Percentiles rank a stretch among this genome's conserved stretches.
These are phyloP conservation scores for Ips nitidus DNA, from an alignment of 1,140 invertebrate species.

Conservation along the genomic window DNA sequence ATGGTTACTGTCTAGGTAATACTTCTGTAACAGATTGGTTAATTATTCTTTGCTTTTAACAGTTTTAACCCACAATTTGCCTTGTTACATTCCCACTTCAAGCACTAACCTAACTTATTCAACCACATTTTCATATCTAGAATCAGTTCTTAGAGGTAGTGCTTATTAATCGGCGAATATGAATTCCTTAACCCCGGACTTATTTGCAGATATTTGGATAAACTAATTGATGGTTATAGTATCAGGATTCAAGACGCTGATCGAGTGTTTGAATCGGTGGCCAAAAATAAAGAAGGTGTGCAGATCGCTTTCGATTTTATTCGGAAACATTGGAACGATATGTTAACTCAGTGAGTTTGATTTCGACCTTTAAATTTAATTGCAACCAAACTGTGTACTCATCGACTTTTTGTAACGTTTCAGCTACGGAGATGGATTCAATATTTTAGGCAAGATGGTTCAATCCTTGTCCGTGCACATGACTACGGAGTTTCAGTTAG, in stretches of 20 bases:
- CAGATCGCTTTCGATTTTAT: slow-evolving; percentile 57
- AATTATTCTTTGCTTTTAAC: not conserved
- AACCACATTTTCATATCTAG: slow-evolving; percentile 6
- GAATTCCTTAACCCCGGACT: slow-evolving; percentile 28
- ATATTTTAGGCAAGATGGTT: slow-evolving; percentile 56
- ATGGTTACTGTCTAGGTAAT: slow-evolving; percentile 70
- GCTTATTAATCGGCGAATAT: slow-evolving; percentile 15
- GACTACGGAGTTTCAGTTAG: slow-evolving; percentile 52
- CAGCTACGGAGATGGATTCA: slow-evolving; percentile 58
- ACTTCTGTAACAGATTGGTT: not conserved
- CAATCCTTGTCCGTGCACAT: slow-evolving; percentile 55
- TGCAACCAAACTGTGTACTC: slow-evolving; percentile 2
- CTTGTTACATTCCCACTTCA: no score
- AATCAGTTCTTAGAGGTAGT: slow-evolving; percentile 22
- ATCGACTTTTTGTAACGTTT: not conserved
- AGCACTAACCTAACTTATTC: no score
- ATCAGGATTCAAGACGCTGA: slow-evolving; percentile 72
- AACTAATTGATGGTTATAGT: slow-evolving; percentile 59
- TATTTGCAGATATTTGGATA: slow-evolving; percentile 59
- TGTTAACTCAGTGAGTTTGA: slow-evolving; percentile 45
- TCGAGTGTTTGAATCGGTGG: slow-evolving; percentile 62
- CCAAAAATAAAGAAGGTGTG: slow-evolving; percentile 60
- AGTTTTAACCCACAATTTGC: not conserved
- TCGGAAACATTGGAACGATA: slow-evolving; percentile 45
- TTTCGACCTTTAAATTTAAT: slow-evolving; percentile 2